Percentiles rank a stretch among this genome's conserved stretches.
These are phyloP conservation scores for Pocillopora grandis DNA, from an alignment of 92 coral and sea anemone species.

Conservation along the genomic window DNA sequence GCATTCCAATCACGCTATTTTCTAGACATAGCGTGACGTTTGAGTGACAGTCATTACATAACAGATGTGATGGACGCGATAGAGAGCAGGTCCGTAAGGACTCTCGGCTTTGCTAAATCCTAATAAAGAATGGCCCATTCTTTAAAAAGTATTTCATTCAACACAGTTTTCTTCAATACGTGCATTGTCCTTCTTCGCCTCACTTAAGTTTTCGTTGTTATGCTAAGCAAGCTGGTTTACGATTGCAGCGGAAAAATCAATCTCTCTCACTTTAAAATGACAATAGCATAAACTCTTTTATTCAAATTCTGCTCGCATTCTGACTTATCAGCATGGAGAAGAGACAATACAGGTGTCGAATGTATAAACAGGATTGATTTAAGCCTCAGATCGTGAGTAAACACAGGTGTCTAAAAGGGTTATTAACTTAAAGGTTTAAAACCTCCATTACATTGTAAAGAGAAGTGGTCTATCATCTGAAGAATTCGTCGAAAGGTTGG, in stretches of 20 bases:
- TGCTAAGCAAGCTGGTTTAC: not conserved
- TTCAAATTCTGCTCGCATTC: not conserved
- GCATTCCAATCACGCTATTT: not conserved
- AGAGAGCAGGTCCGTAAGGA: not conserved
- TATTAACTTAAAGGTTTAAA: no score
- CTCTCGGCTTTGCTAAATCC: not conserved
- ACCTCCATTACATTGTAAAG: no score
- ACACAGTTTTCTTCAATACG: not conserved
- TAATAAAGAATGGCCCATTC: not conserved
- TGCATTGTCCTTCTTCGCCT: no score
- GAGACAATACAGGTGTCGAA: not conserved
- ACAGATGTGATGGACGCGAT: no score
- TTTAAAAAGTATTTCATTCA: not conserved
- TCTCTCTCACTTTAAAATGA: slow-evolving; percentile 1
- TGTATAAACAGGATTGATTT: not conserved
- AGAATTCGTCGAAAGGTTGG: no score
- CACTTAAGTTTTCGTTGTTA: not conserved
- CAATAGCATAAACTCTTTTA: not conserved
- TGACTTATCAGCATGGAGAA: not conserved
- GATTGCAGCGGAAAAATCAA: not conserved
- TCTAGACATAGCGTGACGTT: no score
- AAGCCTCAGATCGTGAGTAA: not conserved
- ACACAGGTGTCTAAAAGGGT: not conserved
- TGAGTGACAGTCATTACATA: no score
- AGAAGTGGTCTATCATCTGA: no score